These are phyloP conservation scores for Epinotia brunnichana DNA, from an alignment of 2,888 invertebrate species.

Conservation along the genomic window DNA sequence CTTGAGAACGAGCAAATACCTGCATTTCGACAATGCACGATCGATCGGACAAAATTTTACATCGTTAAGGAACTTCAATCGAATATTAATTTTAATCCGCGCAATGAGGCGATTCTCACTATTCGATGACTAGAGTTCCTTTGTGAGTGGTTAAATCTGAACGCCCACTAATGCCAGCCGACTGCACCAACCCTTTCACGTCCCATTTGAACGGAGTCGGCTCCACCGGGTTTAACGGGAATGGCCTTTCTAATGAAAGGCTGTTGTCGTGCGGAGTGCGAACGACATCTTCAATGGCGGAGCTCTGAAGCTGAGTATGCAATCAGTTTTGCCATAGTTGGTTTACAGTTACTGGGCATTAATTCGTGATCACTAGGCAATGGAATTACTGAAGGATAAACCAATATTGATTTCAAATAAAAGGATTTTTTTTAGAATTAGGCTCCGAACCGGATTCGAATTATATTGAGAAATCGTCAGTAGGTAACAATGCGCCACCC, in stretches of 20 bases:
- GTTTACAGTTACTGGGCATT: slow-evolving; percentile 2
- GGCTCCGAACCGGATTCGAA: no score
- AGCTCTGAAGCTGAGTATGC: slow-evolving; percentile 22
- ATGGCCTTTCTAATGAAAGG: slow-evolving; percentile 38
- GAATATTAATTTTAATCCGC: slow-evolving; percentile 39
- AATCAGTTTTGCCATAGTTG: slow-evolving; percentile 16
- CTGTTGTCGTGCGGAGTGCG: slow-evolving; percentile 35
- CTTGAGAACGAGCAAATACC: no score
- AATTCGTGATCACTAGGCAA: slow-evolving; percentile 2
- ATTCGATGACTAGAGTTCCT: slow-evolving; percentile 45
- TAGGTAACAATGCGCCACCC: no score
- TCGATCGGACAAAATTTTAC: background rate
- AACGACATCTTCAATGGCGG: slow-evolving; percentile 25
- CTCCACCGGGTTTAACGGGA: slow-evolving; percentile 27
- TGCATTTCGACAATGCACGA: background rate
- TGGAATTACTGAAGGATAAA: background rate
- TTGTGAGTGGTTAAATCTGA: slow-evolving; percentile 48
- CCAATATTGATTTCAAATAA: no score
- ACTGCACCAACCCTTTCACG: slow-evolving; percentile 36
- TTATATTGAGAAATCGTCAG: no score
- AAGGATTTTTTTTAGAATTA: no score
- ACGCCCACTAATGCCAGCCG: slow-evolving; percentile 30
- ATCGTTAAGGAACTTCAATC: background rate
- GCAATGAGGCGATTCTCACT: slow-evolving; percentile 47
- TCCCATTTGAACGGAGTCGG: slow-evolving; percentile 28